phyloP scores from a whole-genome alignment of 2,888 invertebrate species.

The Cryptocephalus moraei region DNA sequence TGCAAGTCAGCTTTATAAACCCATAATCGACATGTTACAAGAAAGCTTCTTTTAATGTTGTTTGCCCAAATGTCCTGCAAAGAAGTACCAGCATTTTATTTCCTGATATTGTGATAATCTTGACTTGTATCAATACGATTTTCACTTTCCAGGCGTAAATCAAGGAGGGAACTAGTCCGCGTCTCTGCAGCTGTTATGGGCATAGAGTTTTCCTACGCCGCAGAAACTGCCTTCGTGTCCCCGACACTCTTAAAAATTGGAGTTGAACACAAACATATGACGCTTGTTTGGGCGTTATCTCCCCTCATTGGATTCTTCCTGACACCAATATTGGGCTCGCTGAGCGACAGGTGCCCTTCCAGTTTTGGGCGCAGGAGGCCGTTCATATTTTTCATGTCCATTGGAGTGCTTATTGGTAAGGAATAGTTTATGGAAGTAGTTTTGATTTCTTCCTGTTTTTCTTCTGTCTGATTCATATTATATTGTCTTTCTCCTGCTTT shows the following conservation, averaged over 20 bases:
- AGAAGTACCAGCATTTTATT: too few species aligned
- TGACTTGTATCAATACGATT: too few species aligned
- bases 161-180: slow-evolving; percentile 67
- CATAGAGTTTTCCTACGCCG: slow-evolving; percentile 94
- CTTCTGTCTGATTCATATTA: too few species aligned
- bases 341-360: slow-evolving; percentile 81
- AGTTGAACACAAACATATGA: slow-evolving; percentile 88
- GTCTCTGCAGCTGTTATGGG: slow-evolving; percentile 95
- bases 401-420: slow-evolving; percentile 82
- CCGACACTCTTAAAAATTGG: slow-evolving; percentile 89
- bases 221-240: slow-evolving; percentile 94
- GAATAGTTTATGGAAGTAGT: too few species aligned
- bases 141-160: slow-evolving; percentile 54
- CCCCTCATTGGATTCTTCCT: slow-evolving; percentile 91
- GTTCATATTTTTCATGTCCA: slow-evolving; percentile 79
- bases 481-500: too few species aligned
- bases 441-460: too few species aligned
- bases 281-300: slow-evolving; percentile 89
- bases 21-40: too few species aligned
- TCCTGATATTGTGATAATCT: too few species aligned
- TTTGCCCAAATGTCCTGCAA: too few species aligned
- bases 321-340: slow-evolving; percentile 83
- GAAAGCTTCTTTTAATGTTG: too few species aligned
- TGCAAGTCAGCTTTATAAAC: too few species aligned
- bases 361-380: slow-evolving; percentile 79